Evolutionary conservation across 2,888 invertebrate genomes (phyloP).

Genomic region (Cybosia mesomella): DNA sequence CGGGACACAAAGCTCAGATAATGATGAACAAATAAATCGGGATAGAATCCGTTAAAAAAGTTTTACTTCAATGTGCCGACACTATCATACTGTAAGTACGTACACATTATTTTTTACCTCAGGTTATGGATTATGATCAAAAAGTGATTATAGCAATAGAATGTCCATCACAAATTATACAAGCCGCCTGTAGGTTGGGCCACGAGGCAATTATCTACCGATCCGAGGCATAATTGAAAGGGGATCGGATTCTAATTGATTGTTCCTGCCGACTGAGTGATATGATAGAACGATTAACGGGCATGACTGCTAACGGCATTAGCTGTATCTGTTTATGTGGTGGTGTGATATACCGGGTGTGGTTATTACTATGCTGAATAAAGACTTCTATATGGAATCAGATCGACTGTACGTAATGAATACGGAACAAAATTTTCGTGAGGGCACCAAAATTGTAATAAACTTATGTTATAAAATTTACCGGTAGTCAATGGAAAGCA

Average conservation of each 20-base stretch:
- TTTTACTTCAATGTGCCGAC: too few relatives aligned
- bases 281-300: constrained; percentile 78
- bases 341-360: neutral
- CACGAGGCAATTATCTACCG: constrained; percentile 75
- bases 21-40: too few relatives aligned
- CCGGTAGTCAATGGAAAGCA: too few relatives aligned
- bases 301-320: constrained; percentile 49
- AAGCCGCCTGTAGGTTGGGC: constrained; percentile 62
- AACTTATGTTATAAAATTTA: too few relatives aligned
- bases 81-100: too few relatives aligned
- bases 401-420: too few relatives aligned
- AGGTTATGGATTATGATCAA: constrained; percentile 38
- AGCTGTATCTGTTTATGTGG: constrained; percentile 20
- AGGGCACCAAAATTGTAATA: too few relatives aligned
- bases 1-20: too few relatives aligned
- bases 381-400: too few relatives aligned
- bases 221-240: constrained; percentile 81
- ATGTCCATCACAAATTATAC: constrained; percentile 54
- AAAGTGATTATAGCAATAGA: constrained; percentile 45
- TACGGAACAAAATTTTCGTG: too few relatives aligned
- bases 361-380: too few relatives aligned
- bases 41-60: too few relatives aligned
- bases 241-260: constrained; percentile 83
- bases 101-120: neutral
- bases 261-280: constrained; percentile 78